These are phyloP conservation scores for Gadopsis marmoratus DNA, from an alignment of 2,797 vertebrate genomes.

Conservation along the genomic window DNA sequence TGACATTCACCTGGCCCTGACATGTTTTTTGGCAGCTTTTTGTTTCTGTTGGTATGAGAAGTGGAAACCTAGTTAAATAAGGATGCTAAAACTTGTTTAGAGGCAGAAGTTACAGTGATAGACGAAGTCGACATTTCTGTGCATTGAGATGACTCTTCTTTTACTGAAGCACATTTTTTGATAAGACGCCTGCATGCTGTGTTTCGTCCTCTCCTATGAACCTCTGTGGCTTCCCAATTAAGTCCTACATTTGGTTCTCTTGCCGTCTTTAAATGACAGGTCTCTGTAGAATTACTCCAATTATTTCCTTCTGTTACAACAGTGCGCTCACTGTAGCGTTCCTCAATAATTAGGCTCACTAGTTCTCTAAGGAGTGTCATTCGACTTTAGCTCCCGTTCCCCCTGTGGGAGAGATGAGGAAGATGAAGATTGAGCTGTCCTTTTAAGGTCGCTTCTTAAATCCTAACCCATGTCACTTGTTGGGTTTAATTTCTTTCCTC, in stretches of 20 bases:
- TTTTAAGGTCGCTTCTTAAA: conserved; percentile 32
- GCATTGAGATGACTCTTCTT: conserved; percentile 41
- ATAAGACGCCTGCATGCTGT: conserved; percentile 30
- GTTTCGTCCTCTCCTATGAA: conserved; percentile 35
- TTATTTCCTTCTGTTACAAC: conserved; percentile 60
- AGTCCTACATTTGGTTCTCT: conserved; percentile 60
- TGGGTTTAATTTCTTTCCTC: conserved; percentile 15
- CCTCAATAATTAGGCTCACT: conserved; percentile 72
- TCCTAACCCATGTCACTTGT: conserved; percentile 25
- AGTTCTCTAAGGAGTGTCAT: conserved; percentile 78
- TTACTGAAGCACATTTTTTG: conserved; percentile 66
- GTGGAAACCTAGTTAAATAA: conserved; percentile 33
- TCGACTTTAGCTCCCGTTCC: conserved; percentile 65
- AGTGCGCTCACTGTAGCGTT: conserved; percentile 18
- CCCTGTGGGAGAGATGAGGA: conserved; percentile 40
- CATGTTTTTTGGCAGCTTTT: conserved; percentile 79
- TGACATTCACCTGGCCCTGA: conserved; percentile 36
- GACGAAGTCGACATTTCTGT: conserved; percentile 49
- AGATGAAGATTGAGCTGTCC: conserved; percentile 27
- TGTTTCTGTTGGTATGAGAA: conserved; percentile 36
- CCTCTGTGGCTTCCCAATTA: conserved; percentile 41
- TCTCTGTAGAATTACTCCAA: conserved; percentile 68
- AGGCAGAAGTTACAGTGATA: conserved; percentile 40
- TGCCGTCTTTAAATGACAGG: conserved; percentile 19
- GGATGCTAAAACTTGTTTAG: conserved; percentile 23